Evolutionary conservation across 1,140 invertebrate genomes (phyloP), one percentile per base, ranked within the genome.

Genomic region (Psilanteris sp.): DNA sequence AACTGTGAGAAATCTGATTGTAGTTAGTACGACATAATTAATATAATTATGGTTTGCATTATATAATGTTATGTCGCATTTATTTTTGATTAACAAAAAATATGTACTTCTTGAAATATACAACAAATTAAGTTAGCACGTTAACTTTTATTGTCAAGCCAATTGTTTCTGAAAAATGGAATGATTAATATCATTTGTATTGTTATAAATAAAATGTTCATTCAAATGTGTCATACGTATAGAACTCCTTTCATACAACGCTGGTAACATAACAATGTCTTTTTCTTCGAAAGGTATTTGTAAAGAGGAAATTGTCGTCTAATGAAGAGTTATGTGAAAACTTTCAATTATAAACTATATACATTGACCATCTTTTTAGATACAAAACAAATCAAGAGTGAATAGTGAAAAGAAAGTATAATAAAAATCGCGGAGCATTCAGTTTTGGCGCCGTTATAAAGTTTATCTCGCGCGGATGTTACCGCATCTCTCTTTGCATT

Each of bases 361-460:
- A 54, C 55, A 54, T 71, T 71, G 54, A n/a, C n/a, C n/a, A n/a
- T n/a, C n/a, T 46, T 59, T 10, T 8, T 22, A 15, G 3, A n/a
- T 11, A 41, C 26, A 26, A 39, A 54, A 16, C 39, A 27, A 24
- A 39, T 39, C 11, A 39, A 48, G 43, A 48, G 22, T n/a, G 20
- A 16, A 9, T 46, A 29, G 15, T 37, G 36, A 41, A 5, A 13
- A 14, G 4, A 29, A 44, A 14, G 24, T 36, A 24, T 50, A 59
- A 70, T 4, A 41, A 44, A 48, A 72, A 72, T 72, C 27, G 48
- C 10, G 20, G 26, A 5, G 57, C 31, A 48, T 72, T 57, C 32
- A 73, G 59, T 73, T 66, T 73, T 73, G 70, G 44, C 70, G 59
- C 52, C 52, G 59, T 57, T 66, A 66, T 73, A 66, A 73, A 62